A percentile compares a stretch with the other conserved stretches of the same genome.
Evolutionary conservation across 1,140 invertebrate genomes (phyloP).

Genomic region (Chironomus striatipennis): DNA sequence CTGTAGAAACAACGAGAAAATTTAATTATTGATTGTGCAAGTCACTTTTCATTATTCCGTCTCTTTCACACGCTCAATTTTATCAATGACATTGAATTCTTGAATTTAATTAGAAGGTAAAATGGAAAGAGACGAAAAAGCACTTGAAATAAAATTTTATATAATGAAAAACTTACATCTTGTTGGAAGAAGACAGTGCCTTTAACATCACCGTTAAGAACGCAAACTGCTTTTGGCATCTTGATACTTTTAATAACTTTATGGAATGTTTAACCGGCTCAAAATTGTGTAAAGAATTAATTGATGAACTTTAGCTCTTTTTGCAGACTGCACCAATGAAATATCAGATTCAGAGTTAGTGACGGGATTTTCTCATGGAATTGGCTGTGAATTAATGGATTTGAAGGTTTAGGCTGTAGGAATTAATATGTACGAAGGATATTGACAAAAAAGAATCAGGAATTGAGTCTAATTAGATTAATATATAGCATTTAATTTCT

Average conservation of each 20-base stretch:
- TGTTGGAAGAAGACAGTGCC: conserved; percentile 74
- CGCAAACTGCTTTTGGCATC: conserved; percentile 67
- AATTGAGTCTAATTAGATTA: too few relatives aligned
- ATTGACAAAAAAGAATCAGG: too few relatives aligned
- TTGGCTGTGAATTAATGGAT: not conserved
- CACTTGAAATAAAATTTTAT: not conserved
- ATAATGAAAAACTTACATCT: conserved; percentile 48
- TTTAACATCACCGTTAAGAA: conserved; percentile 72
- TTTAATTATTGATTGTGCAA: not conserved
- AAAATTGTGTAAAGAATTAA: not conserved
- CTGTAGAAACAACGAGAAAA: conserved; percentile 35
- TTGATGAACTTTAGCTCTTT: not conserved
- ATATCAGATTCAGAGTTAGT: not conserved
- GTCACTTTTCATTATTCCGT: not conserved
- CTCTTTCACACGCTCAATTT: not conserved
- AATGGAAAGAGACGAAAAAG: too few relatives aligned
- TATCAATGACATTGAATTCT: not conserved
- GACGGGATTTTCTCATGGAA: not conserved
- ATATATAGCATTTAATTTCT: too few relatives aligned
- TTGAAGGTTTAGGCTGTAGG: too few relatives aligned
- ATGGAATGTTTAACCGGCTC: not conserved
- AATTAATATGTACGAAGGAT: too few relatives aligned
- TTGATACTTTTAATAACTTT: not conserved
- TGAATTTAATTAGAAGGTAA: too few relatives aligned
- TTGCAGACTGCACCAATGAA: not conserved